Evolutionary conservation across 2,888 invertebrate genomes (phyloP).

Genomic region (Miltochrista miniata): DNA sequence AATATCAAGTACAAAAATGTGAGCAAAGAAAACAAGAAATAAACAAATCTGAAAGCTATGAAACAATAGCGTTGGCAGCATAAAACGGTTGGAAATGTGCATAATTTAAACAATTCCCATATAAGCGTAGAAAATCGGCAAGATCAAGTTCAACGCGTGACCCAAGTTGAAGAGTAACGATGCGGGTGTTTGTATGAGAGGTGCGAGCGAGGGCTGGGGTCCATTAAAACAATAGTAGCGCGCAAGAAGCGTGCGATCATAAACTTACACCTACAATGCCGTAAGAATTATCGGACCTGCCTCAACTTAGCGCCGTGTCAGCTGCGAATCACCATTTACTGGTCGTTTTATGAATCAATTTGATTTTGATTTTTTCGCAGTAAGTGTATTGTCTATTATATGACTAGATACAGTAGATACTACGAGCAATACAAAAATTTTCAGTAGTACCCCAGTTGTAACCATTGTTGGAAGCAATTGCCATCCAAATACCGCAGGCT

Average conservation of each 20-base stretch:
- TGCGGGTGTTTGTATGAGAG: constrained; percentile 58
- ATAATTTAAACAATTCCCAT: constrained; percentile 57
- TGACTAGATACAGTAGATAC: too few relatives aligned
- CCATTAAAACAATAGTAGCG: constrained; percentile 78
- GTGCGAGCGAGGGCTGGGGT: constrained; percentile 53
- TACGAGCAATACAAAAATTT: too few relatives aligned
- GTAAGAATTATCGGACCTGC: constrained; percentile 65
- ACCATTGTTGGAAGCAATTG: too few relatives aligned
- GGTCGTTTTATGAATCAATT: constrained; percentile 12
- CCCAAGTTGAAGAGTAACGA: constrained; percentile 61
- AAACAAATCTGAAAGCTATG: constrained; percentile 42
- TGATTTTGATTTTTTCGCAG: not conserved
- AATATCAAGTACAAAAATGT: too few relatives aligned
- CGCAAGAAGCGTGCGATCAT: constrained; percentile 74
- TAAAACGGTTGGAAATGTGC: constrained; percentile 46
- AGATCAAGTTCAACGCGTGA: constrained; percentile 70
- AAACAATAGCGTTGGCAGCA: constrained; percentile 27
- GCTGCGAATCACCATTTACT: constrained; percentile 20
- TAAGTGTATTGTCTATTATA: not conserved
- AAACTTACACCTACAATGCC: constrained; percentile 71
- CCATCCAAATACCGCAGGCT: too few relatives aligned
- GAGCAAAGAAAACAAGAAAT: constrained; percentile 13
- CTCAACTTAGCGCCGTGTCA: constrained; percentile 48
- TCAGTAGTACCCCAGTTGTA: too few relatives aligned
- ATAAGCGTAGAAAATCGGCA: constrained; percentile 65